Base-by-base conservation (phyloP, 1,140 invertebrate genomes). In the Rhopalosiphum maidis region DNA sequence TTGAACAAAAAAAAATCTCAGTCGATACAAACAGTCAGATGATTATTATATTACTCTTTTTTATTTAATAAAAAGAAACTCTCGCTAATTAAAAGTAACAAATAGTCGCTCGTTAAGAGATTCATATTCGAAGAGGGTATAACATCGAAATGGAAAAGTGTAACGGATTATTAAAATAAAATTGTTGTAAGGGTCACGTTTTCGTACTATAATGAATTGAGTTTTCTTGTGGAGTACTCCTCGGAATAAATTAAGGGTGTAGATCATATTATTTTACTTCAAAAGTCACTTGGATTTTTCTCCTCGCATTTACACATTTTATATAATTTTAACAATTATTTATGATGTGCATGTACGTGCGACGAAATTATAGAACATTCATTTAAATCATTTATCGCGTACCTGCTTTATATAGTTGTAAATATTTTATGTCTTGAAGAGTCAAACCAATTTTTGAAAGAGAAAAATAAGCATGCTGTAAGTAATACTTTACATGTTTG, bases 21-120 rank as follows among this genome's bases (percentile, higher is more conserved):
- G 68, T 48, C 90, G 90, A 83, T 83, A 83, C 46, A 83, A 48
- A 83, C 68, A 51, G 91, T 55, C 82, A 83, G 91, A 83, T 85
- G 91, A 93, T 86, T 93, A 93, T 93, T 86, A 86, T 93, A 86
- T 30, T 93, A 83, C 48, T 92, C 43, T 86, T n/a, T 82, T 93
- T 93, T 93, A 93, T 93, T 93, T 85, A 93, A 93, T 93, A 93
- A 93, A 93, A 93, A 83, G 82, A 93, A 93, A 55, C 91, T 41
- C 48, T 85, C 82, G 82, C 91, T 93, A 93, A 93, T 93, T 93
- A 93, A 93, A 93, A 93, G 91, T 93, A 93, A 93, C 91, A 93
- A 86, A 93, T 93, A 93, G 91, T 93, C 91, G 91, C 91, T 93
- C 91, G 82, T 93, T 93, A 93, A 85, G 46, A 54, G 43, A 51